Conservation (phyloP, 2,888 invertebrate species). For the Andrena haemorrhoa region DNA sequence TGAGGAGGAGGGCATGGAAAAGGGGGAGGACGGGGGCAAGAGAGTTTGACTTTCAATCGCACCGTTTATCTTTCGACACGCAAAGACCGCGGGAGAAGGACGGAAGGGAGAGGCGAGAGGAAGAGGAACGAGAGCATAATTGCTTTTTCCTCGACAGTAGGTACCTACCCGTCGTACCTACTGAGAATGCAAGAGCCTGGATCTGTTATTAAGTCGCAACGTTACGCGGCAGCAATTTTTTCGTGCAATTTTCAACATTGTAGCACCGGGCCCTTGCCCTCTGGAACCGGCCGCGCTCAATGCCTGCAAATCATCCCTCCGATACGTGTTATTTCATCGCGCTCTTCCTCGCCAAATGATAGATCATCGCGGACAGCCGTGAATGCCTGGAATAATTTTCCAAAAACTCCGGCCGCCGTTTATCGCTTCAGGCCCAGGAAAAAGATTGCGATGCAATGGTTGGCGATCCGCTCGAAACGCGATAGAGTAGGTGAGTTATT, state of each 20-base stretch:
- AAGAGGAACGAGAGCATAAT: constrained; percentile 10
- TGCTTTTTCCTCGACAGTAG: constrained; percentile 16
- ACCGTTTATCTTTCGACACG: constrained; percentile 36
- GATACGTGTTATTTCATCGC: constrained; percentile 38
- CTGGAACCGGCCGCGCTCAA: not conserved
- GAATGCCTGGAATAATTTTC: constrained; percentile 19
- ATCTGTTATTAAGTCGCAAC: constrained; percentile 42
- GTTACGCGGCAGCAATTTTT: constrained; percentile 9
- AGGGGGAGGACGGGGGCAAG: not conserved
- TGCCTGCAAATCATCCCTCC: not conserved
- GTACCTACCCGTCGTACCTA: constrained; percentile 7
- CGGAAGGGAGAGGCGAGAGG: not conserved
- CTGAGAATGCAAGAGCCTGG: not conserved
- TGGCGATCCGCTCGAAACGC: not conserved
- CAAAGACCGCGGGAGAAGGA: not conserved
- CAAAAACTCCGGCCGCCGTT: constrained; percentile 8
- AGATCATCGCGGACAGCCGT: not conserved
- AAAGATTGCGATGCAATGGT: not conserved
- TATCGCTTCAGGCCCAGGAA: not conserved
- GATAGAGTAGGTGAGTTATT: too few relatives aligned
- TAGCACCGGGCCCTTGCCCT: not conserved
- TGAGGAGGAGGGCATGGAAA: not conserved
- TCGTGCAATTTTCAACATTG: constrained; percentile 28
- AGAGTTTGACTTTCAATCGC: constrained; percentile 33
- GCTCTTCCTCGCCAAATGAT: constrained; percentile 29